These are phyloP conservation scores for Barypeithes pellucidus DNA, from an alignment of 2,888 invertebrate species.

Conservation along the genomic window DNA sequence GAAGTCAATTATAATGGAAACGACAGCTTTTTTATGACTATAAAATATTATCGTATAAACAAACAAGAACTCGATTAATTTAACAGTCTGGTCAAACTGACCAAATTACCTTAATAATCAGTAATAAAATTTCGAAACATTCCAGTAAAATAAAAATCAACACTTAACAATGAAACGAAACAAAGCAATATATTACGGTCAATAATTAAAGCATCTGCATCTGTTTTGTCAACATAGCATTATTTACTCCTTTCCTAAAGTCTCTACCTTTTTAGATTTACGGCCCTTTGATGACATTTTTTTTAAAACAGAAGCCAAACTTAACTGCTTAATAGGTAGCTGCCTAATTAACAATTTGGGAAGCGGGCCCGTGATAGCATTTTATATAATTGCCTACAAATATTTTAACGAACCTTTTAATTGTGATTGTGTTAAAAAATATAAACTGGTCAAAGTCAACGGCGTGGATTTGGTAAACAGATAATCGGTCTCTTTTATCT, in stretches of 20 bases:
- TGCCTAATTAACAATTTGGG: constrained; percentile 54
- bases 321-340: constrained; percentile 53
- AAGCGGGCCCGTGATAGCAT: constrained; percentile 49
- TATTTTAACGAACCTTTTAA: constrained; percentile 53
- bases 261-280: constrained; percentile 46
- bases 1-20: too few relatives aligned
- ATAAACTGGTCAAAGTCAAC: constrained; percentile 13
- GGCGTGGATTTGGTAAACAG: constrained; percentile 16
- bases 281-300: constrained; percentile 43
- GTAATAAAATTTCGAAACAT: not conserved
- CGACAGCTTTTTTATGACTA: too few relatives aligned
- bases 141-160: not conserved
- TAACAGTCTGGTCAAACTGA: too few relatives aligned
- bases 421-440: constrained; percentile 33
- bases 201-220: constrained; percentile 18
- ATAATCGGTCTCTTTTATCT: too few relatives aligned
- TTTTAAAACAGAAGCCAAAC: constrained; percentile 51
- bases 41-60: too few relatives aligned
- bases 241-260: constrained; percentile 18
- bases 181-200: not conserved
- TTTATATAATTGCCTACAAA: constrained; percentile 55
- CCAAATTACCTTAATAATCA: constrained; percentile 16
- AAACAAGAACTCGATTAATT: too few relatives aligned
- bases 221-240: constrained; percentile 7
- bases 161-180: not conserved